Conservation (phyloP, 2,888 invertebrate species). For the Patella depressa region DNA sequence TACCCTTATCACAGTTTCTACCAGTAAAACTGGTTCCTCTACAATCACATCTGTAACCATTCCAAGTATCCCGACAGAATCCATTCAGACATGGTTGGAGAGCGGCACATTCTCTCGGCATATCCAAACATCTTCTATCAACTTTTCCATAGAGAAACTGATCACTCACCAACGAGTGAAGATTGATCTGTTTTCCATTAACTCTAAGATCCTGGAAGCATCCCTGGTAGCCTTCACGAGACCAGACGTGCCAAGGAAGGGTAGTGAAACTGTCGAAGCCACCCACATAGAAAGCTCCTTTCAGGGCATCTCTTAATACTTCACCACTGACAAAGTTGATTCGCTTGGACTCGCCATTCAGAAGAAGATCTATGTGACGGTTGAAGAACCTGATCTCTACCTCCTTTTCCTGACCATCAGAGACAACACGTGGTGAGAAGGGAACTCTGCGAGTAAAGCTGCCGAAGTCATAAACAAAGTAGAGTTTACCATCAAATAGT, state of each 20-base stretch:
- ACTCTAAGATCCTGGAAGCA: slow-evolving; percentile 65
- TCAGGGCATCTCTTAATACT: slow-evolving; percentile 8
- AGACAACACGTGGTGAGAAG: slow-evolving; percentile 51
- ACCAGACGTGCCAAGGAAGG: slow-evolving; percentile 67
- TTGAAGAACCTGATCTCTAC: slow-evolving; percentile 38
- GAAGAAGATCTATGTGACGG: slow-evolving; percentile 39
- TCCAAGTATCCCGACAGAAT: slow-evolving; percentile 56
- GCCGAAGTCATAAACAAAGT: slow-evolving; percentile 63
- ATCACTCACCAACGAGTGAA: slow-evolving; percentile 23
- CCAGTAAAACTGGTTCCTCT: slow-evolving; percentile 61
- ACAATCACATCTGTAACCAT: slow-evolving; percentile 64
- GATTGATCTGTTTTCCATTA: slow-evolving; percentile 35
- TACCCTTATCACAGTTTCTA: slow-evolving; percentile 52
- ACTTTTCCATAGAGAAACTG: slow-evolving; percentile 33
- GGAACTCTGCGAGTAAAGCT: slow-evolving; percentile 44
- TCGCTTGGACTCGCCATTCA: slow-evolving; percentile 46
- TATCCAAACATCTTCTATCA: slow-evolving; percentile 27
- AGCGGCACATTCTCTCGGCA: slow-evolving; percentile 36
- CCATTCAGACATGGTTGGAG: slow-evolving; percentile 56
- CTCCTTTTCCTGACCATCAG: slow-evolving; percentile 62
- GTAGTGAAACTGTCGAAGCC: slow-evolving; percentile 39
- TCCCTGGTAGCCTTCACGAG: slow-evolving; percentile 61
- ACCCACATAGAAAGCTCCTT: slow-evolving; percentile 53
- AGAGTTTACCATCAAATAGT: slow-evolving; percentile 64
- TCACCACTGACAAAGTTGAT: slow-evolving; percentile 33